A percentile compares a stretch with the other conserved stretches of the same genome.
These are phyloP conservation scores for Eciton burchellii DNA, from an alignment of 1,140 invertebrate species.

Conservation along the genomic window DNA sequence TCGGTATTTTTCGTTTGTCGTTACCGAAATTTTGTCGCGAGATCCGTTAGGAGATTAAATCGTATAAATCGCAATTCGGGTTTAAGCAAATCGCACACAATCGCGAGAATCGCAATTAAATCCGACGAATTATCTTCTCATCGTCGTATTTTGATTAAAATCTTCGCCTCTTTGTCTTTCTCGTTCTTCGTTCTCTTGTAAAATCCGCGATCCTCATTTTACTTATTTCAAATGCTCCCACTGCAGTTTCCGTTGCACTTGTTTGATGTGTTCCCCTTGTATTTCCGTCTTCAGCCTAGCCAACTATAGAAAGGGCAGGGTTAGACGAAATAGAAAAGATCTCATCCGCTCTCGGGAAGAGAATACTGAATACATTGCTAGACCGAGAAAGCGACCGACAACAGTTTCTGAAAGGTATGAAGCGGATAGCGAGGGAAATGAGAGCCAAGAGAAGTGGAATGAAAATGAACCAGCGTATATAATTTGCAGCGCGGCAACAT, in stretches of 20 bases:
- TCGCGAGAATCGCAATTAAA: constrained; percentile 24
- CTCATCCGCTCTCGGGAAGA: constrained; percentile 28
- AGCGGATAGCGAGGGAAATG: constrained; percentile 1
- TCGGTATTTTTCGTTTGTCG: neutral
- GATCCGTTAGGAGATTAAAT: constrained; percentile 19
- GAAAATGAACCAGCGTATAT: constrained; percentile 2
- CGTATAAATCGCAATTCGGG: constrained; percentile 30
- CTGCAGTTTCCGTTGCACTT: neutral
- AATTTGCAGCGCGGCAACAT: neutral
- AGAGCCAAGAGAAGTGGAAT: neutral
- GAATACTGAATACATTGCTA: constrained; percentile 20
- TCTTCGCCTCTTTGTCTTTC: neutral
- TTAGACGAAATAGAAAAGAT: constrained; percentile 11
- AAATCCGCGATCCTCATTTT: constrained; percentile 34
- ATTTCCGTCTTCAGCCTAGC: neutral
- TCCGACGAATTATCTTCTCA: constrained; percentile 21
- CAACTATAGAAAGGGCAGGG: constrained; percentile 10
- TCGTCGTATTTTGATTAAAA: constrained; percentile 42
- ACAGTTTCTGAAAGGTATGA: constrained; percentile 35
- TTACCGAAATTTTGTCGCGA: neutral
- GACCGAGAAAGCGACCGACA: neutral
- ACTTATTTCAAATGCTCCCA: constrained; percentile 8
- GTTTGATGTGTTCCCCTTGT: constrained; percentile 13
- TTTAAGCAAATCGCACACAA: constrained; percentile 33
- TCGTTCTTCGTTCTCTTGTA: neutral